Evolutionary conservation across 2,797 vertebrate species (phyloP).

Genomic region (Merluccius polli): DNA sequence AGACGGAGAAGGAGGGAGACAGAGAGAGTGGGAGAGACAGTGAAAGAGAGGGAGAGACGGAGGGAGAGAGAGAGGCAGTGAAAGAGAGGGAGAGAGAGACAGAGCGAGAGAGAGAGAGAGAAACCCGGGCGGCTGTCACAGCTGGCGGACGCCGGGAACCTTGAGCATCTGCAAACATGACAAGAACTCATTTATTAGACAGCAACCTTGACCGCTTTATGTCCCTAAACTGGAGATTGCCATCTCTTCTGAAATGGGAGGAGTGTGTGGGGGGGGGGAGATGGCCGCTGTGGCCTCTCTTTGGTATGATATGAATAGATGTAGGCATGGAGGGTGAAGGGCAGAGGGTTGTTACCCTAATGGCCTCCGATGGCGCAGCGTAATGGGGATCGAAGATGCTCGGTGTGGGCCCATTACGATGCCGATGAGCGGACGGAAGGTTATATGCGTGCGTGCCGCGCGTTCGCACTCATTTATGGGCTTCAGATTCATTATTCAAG

Average conservation of each 20-base stretch:
- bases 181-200: slow-evolving; percentile 66
- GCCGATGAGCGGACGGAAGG: too few relatives aligned
- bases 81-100: not conserved
- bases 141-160: slow-evolving; percentile 51
- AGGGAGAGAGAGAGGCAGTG: not conserved
- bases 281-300: slow-evolving; percentile 22
- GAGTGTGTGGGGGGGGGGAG: not conserved
- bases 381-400: slow-evolving; percentile 17
- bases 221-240: slow-evolving; percentile 52
- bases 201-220: slow-evolving; percentile 59
- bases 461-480: too few relatives aligned
- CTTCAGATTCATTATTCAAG: too few relatives aligned
- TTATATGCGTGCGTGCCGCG: too few relatives aligned
- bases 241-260: slow-evolving; percentile 39
- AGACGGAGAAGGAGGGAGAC: too few relatives aligned
- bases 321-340: slow-evolving; percentile 43
- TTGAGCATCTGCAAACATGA: slow-evolving; percentile 64
- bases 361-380: slow-evolving; percentile 23
- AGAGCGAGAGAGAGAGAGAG: not conserved
- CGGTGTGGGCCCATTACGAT: not conserved
- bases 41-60: not conserved
- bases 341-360: slow-evolving; percentile 22
- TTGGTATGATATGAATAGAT: slow-evolving; percentile 42
- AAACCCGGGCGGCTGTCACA: slow-evolving; percentile 24
- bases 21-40: not conserved